Conservation (phyloP, 1,140 invertebrate species). For the Cephus cinctus region DNA sequence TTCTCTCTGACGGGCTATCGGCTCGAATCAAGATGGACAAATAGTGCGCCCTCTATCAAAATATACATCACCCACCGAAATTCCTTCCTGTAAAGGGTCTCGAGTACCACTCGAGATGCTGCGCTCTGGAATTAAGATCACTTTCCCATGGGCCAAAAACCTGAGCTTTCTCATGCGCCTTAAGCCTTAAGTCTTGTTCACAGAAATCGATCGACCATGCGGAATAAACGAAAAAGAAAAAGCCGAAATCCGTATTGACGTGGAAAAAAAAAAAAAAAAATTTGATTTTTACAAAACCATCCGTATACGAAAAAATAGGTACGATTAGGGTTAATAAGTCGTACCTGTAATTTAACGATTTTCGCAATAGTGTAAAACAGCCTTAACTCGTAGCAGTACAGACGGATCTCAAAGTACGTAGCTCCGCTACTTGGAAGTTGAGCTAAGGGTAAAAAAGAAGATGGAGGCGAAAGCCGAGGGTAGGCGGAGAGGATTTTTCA, state of each 20-base stretch:
- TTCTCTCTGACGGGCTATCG: constrained; percentile 13
- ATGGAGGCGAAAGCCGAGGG: background rate
- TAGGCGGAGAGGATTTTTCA: background rate
- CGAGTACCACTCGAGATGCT: constrained; percentile 12
- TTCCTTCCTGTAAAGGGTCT: background rate
- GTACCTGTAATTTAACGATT: too few relatives aligned
- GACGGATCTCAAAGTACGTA: background rate
- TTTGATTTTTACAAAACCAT: too few relatives aligned
- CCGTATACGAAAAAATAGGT: too few relatives aligned
- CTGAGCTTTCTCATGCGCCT: constrained; percentile 13
- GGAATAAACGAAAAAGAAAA: background rate
- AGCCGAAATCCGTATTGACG: background rate
- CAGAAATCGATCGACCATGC: too few relatives aligned
- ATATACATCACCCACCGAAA: constrained; percentile 20
- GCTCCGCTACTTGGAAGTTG: background rate
- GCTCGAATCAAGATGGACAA: constrained; percentile 27
- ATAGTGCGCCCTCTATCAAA: constrained; percentile 25
- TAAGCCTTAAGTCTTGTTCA: too few relatives aligned
- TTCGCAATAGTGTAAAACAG: too few relatives aligned
- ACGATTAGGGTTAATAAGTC: too few relatives aligned
- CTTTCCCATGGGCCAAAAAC: constrained; percentile 26
- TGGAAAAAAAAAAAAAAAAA: too few relatives aligned
- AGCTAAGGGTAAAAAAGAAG: background rate
- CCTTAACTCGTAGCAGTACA: too few relatives aligned
- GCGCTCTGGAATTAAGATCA: constrained; percentile 20